Evolutionary conservation across 2,113 vertebrate genomes (phyloP).

Genomic region (Vombatus ursinus): DNA sequence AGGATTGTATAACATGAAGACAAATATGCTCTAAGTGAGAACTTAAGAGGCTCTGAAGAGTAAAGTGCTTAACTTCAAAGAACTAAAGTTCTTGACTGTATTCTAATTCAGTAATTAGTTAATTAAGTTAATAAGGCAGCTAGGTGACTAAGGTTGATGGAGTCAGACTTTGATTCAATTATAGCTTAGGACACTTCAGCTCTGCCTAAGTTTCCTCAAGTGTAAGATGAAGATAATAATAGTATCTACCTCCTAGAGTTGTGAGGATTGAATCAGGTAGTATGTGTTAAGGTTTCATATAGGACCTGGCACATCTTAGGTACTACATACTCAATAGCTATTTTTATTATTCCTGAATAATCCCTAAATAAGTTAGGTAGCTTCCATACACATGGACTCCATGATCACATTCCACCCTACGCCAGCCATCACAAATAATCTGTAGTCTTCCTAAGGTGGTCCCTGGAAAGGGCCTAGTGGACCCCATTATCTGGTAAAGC

Average conservation of each 20-base stretch:
- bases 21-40: neutral
- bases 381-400: neutral
- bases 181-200: neutral
- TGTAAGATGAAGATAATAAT: neutral
- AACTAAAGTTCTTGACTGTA: neutral
- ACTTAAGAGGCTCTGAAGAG: neutral
- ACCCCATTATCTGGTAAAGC: neutral
- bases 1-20: neutral
- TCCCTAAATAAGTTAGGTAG: neutral
- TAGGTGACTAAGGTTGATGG: neutral
- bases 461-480: neutral
- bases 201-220: neutral
- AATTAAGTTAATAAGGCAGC: neutral
- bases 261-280: neutral
- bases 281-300: too few species aligned
- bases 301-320: neutral
- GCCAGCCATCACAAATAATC: neutral
- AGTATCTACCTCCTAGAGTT: neutral
- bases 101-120: neutral
- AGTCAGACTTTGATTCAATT: neutral
- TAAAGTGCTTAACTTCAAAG: neutral
- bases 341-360: neutral
- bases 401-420: neutral
- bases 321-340: neutral
- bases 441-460: neutral